Evolutionary conservation across 2,113 vertebrate genomes (phyloP).

Genomic region (Anoplopoma fimbria): DNA sequence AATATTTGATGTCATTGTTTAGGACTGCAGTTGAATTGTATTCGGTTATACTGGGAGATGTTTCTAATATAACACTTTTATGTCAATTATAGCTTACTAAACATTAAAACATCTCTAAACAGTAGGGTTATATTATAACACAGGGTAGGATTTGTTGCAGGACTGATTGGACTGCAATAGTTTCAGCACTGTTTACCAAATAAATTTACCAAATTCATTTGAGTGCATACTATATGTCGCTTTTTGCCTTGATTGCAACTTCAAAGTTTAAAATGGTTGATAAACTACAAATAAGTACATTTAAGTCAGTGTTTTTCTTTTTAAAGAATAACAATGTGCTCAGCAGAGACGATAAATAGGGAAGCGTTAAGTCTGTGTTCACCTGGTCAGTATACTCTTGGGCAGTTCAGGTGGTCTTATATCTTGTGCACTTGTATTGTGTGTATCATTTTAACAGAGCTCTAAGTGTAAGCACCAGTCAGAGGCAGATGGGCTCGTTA

Average conservation of each 20-base stretch:
- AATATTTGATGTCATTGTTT: too few relatives aligned
- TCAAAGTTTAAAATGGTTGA: neutral
- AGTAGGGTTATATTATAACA: neutral
- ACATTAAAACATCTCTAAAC: neutral
- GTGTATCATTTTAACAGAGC: slow-evolving; percentile 40
- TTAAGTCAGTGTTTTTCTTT: neutral
- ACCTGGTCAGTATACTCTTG: slow-evolving; percentile 5
- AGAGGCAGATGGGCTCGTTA: slow-evolving; percentile 79
- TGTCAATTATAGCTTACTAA: neutral
- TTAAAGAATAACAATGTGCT: neutral
- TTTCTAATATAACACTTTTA: neutral
- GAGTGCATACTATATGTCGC: too few relatives aligned
- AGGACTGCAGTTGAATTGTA: too few relatives aligned
- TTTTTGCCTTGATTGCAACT: neutral
- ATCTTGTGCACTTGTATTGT: slow-evolving; percentile 23
- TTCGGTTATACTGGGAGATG: neutral
- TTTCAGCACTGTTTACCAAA: neutral
- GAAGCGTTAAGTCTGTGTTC: neutral
- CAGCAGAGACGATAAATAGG: neutral
- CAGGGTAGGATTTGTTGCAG: neutral
- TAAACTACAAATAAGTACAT: neutral
- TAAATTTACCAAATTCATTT: neutral
- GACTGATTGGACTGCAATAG: neutral
- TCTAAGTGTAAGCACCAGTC: slow-evolving; percentile 63
- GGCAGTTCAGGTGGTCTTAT: slow-evolving; percentile 1